These are phyloP conservation scores for Dipodomys spectabilis DNA, from an alignment of 2,113 vertebrate species.

Conservation along the genomic window DNA sequence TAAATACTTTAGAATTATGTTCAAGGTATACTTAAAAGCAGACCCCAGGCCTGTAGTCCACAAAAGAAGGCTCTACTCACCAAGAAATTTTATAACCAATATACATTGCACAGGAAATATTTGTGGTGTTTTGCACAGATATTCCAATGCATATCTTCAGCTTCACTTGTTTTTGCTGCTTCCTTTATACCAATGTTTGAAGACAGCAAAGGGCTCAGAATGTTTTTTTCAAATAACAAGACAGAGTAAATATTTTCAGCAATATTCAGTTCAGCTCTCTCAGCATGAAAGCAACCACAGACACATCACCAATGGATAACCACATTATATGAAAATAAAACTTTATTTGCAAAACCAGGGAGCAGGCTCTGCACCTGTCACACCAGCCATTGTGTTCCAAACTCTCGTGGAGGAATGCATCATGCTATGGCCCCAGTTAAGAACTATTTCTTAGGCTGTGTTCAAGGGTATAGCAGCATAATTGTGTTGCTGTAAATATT, in stretches of 20 bases:
- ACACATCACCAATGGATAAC: not conserved
- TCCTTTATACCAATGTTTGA: not conserved
- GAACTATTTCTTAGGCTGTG: not conserved
- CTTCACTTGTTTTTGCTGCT: not conserved
- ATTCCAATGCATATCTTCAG: not conserved
- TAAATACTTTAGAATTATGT: not conserved
- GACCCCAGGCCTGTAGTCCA: not conserved
- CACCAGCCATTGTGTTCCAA: not conserved
- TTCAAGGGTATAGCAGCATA: not conserved
- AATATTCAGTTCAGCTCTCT: too few relatives aligned
- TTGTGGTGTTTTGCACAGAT: not conserved
- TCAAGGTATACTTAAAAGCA: not conserved
- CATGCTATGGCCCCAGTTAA: not conserved
- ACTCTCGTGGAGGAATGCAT: not conserved
- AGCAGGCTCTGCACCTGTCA: not conserved
- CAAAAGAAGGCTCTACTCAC: not conserved
- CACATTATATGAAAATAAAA: not conserved
- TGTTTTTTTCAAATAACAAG: not conserved
- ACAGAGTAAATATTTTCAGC: not conserved
- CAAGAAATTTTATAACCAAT: not conserved
- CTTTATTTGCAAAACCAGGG: not conserved
- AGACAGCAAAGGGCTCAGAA: not conserved
- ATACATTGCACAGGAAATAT: not conserved
- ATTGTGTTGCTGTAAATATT: not conserved
- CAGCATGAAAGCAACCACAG: fast-evolving